These are phyloP conservation scores for Pelusios castaneus DNA, from an alignment of 2,113 vertebrate genomes.

Conservation along the genomic window DNA sequence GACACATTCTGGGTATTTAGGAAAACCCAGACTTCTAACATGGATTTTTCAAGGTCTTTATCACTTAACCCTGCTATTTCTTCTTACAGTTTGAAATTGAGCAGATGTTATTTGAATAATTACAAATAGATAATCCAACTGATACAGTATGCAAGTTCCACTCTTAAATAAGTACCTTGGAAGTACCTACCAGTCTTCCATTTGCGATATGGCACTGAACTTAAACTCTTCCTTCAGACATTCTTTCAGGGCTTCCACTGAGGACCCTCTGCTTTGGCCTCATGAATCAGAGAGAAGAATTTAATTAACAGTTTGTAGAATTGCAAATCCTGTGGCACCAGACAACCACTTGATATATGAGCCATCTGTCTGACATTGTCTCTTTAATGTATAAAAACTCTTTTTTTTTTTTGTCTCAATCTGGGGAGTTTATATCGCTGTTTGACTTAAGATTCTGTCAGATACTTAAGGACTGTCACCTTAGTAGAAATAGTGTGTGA, in stretches of 20 bases:
- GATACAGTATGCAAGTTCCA: neutral
- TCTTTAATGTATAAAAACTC: neutral
- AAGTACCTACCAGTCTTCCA: neutral
- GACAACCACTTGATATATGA: neutral
- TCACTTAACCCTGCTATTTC: neutral
- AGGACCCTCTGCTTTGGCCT: rapidly evolving
- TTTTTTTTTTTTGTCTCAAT: neutral
- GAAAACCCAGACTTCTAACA: neutral
- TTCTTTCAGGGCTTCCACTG: neutral
- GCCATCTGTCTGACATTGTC: neutral
- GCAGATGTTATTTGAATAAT: neutral
- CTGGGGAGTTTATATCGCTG: neutral
- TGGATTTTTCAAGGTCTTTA: neutral
- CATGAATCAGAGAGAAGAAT: neutral
- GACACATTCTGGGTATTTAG: neutral
- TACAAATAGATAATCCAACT: neutral
- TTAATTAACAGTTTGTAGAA: neutral
- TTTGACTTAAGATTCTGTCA: neutral
- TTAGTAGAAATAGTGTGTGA: neutral
- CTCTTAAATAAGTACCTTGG: neutral
- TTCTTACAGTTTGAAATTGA: neutral
- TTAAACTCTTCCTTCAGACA: neutral
- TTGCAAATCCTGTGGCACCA: rapidly evolving
- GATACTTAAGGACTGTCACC: neutral
- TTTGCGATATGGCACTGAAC: neutral